These are phyloP conservation scores for Toxotes jaculatrix DNA, from an alignment of 2,113 vertebrate species.

Conservation along the genomic window DNA sequence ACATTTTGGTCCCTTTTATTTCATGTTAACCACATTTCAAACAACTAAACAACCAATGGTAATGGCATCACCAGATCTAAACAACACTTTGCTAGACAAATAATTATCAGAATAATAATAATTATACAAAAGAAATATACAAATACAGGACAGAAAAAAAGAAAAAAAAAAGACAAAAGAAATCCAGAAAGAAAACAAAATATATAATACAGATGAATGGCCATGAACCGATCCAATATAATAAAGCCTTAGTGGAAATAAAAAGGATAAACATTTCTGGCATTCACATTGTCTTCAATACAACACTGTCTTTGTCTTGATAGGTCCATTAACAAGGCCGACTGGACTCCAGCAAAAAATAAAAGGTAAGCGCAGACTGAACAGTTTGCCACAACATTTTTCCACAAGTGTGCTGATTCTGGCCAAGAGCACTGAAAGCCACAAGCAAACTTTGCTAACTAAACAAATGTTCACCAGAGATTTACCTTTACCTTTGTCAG, in stretches of 20 bases:
- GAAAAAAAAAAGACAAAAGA: constrained; percentile 12
- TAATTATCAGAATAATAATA: constrained; percentile 67
- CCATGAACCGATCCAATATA: constrained; percentile 41
- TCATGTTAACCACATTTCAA: constrained; percentile 85
- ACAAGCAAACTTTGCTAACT: neutral
- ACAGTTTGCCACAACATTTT: constrained; percentile 47
- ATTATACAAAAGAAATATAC: constrained; percentile 78
- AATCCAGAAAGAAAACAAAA: constrained; percentile 29
- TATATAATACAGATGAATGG: constrained; percentile 61
- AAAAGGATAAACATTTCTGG: constrained; percentile 42
- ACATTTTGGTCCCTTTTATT: constrained; percentile 88
- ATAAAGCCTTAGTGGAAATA: constrained; percentile 45
- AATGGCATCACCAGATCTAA: constrained; percentile 83
- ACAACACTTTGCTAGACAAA: constrained; percentile 83
- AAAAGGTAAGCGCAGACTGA: constrained; percentile 36
- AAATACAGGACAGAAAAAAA: constrained; percentile 70
- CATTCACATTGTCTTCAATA: constrained; percentile 63
- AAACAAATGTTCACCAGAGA: constrained; percentile 25
- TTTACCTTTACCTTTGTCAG: neutral
- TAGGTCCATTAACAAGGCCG: constrained; percentile 60
- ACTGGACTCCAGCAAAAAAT: constrained; percentile 31
- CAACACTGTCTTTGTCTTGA: constrained; percentile 39
- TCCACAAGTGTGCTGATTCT: constrained; percentile 14
- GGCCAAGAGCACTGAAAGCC: neutral
- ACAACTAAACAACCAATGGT: constrained; percentile 85